These are phyloP conservation scores for Tipula helvola DNA, from an alignment of 2,888 invertebrate species.

Conservation along the genomic window DNA sequence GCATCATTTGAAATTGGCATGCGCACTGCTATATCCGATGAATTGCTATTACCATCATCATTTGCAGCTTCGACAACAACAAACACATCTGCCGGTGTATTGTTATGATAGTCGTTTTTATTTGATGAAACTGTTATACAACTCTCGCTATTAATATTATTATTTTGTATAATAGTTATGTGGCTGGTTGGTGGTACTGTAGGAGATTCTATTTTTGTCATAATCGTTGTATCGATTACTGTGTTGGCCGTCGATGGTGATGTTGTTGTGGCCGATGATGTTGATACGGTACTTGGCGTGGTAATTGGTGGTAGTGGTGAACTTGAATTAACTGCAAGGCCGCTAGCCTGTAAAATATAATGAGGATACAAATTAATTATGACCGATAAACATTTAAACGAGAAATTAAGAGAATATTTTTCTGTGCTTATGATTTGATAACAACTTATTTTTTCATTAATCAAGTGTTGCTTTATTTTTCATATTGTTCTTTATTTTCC, in stretches of 20 bases:
- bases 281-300: conserved; percentile 11
- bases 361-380: neutral
- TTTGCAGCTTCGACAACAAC: neutral
- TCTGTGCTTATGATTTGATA: neutral
- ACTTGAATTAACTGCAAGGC: neutral
- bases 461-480: neutral
- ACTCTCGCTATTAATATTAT: neutral
- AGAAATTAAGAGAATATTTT: neutral
- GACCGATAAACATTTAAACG: neutral
- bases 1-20: neutral
- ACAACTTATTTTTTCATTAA: neutral
- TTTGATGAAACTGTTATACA: neutral
- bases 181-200: neutral
- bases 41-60: conserved; percentile 11
- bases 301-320: conserved; percentile 10
- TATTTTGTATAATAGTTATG: neutral
- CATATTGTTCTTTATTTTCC: neutral
- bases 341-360: neutral
- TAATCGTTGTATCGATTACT: neutral
- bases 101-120: neutral
- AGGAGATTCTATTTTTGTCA: neutral
- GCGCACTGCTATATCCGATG: neutral
- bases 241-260: conserved; percentile 15
- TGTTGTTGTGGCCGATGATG: conserved; percentile 16
- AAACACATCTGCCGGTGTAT: neutral